phyloP scores from a whole-genome alignment of 2,888 invertebrate genomes.

The Altica lythri region DNA sequence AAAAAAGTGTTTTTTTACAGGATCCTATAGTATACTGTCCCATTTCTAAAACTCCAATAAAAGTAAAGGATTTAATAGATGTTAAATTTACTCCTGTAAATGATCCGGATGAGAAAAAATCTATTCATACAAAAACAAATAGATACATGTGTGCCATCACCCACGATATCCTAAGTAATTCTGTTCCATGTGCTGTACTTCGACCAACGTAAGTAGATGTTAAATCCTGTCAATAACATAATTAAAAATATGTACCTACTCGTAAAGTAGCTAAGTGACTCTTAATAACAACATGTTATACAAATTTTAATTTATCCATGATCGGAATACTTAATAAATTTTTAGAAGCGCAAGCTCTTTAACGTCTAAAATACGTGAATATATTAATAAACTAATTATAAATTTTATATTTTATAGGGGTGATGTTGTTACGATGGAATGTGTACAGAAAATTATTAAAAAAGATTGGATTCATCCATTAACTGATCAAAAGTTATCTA shows the following conservation, averaged over 20 bases:
- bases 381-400: too few relatives aligned
- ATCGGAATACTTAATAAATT: too few relatives aligned
- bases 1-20: constrained; percentile 58
- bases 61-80: constrained; percentile 89
- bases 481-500: constrained; percentile 79
- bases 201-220: constrained; percentile 74
- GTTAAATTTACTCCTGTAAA: constrained; percentile 91
- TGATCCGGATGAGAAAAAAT: constrained; percentile 84
- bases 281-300: too few relatives aligned
- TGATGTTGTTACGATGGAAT: constrained; percentile 93
- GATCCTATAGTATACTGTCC: constrained; percentile 80
- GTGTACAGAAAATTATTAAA: constrained; percentile 93
- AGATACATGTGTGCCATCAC: constrained; percentile 98
- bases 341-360: too few relatives aligned
- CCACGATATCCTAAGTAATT: constrained; percentile 92
- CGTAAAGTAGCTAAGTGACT: too few relatives aligned
- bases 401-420: constrained; percentile 71
- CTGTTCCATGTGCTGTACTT: constrained; percentile 91
- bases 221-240: too few relatives aligned
- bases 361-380: too few relatives aligned
- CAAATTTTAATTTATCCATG: too few relatives aligned
- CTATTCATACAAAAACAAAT: constrained; percentile 85
- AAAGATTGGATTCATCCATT: constrained; percentile 97
- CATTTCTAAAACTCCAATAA: constrained; percentile 81
- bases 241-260: too few relatives aligned